Evolutionary conservation across 2,113 vertebrate genomes (phyloP).

Genomic region (Pao palembangensis): DNA sequence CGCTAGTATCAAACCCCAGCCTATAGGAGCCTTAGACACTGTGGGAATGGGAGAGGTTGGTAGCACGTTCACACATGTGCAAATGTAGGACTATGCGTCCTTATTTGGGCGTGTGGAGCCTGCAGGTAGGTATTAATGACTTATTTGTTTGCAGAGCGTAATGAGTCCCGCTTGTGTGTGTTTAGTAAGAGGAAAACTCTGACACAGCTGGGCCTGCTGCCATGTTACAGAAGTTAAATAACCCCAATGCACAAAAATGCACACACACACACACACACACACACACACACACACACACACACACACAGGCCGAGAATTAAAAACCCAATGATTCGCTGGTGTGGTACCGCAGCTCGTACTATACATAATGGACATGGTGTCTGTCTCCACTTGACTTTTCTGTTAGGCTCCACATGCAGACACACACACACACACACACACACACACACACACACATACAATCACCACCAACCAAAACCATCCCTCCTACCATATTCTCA

Average conservation of each 20-base stretch:
- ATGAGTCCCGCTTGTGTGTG: constrained; percentile 67
- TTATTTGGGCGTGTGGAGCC: constrained; percentile 40
- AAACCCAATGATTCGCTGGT: constrained; percentile 61
- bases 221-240: constrained; percentile 43
- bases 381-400: constrained; percentile 2
- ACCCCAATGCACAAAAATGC: constrained; percentile 18
- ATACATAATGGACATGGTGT: not conserved
- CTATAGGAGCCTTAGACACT: constrained; percentile 47
- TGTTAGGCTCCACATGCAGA: constrained; percentile 2
- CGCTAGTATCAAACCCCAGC: constrained; percentile 50
- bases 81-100: constrained; percentile 30
- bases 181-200: constrained; percentile 52
- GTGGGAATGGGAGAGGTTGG: constrained; percentile 56
- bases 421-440: constrained; percentile 17
- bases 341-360: not conserved
- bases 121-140: constrained; percentile 66
- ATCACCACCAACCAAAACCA: constrained; percentile 27
- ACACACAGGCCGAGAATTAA: constrained; percentile 39
- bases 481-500: constrained; percentile 50
- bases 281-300: not conserved
- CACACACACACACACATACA: constrained; percentile 14
- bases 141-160: constrained; percentile 71
- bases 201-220: constrained; percentile 38
- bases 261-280: constrained; percentile 15
- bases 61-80: constrained; percentile 31